Conservation (phyloP, 1,140 invertebrate genomes). For the Penaeus japonicus region DNA sequence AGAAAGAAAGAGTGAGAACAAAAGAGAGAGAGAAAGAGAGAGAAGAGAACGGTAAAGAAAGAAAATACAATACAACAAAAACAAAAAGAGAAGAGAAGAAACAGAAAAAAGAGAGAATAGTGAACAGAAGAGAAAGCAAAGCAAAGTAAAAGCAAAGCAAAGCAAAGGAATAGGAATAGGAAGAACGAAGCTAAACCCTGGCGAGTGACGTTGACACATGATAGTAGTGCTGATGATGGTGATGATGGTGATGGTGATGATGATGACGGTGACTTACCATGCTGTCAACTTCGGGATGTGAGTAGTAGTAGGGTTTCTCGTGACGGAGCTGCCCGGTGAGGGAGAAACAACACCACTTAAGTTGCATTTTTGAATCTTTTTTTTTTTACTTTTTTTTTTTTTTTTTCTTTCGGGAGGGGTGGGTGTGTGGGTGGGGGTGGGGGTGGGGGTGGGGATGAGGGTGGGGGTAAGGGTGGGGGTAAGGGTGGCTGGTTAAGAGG, state of each 20-base stretch:
- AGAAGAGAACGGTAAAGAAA: not conserved
- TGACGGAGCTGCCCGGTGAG: slow-evolving; percentile 82
- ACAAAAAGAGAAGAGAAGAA: not conserved
- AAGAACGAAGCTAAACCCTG: not conserved
- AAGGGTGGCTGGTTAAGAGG: not conserved
- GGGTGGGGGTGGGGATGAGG: not conserved
- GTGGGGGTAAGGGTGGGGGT: not conserved
- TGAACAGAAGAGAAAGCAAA: no score
- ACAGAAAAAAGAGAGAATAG: no score
- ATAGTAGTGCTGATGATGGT: not conserved
- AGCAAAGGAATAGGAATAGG: not conserved
- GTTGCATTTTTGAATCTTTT: not conserved
- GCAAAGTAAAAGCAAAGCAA: not conserved
- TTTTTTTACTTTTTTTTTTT: not conserved
- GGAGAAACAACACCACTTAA: slow-evolving; percentile 39
- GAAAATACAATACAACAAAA: not conserved
- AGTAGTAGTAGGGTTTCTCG: slow-evolving; percentile 97
- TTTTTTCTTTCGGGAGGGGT: no score
- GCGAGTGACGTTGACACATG: not conserved
- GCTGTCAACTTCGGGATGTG: slow-evolving; percentile 96
- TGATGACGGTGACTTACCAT: slow-evolving; percentile 74
- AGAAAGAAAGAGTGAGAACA: not conserved
- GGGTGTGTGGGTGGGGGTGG: not conserved
- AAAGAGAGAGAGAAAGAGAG: not conserved
- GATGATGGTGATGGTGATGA: slow-evolving; percentile 14